A percentile compares a stretch with the other conserved stretches of the same genome.
Evolutionary conservation across 2,888 invertebrate species (phyloP).

Genomic region (Microctonus hyperodae): DNA sequence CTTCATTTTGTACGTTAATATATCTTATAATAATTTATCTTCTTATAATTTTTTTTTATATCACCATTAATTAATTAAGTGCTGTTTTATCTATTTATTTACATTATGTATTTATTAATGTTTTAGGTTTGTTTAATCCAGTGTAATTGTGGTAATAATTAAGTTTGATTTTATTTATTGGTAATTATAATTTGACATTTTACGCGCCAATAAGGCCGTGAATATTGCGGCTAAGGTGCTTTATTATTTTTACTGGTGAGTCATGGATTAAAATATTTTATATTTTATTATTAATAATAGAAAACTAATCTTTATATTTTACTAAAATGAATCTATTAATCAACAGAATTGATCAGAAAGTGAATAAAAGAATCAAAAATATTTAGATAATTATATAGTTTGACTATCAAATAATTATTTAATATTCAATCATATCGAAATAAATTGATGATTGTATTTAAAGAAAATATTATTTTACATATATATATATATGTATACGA

Average conservation of each 20-base stretch:
- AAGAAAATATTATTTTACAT: background rate
- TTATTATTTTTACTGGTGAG: slow-evolving; percentile 39
- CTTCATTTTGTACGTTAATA: background rate
- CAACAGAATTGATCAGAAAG: too few species aligned
- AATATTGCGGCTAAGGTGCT: slow-evolving; percentile 36
- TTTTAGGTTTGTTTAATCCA: background rate
- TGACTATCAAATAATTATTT: too few species aligned
- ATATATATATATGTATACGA: background rate
- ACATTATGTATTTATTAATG: background rate
- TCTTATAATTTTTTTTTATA: background rate
- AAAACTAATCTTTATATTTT: too few species aligned
- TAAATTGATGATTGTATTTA: background rate
- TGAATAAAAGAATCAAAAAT: too few species aligned
- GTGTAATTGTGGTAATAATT: background rate
- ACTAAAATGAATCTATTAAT: too few species aligned
- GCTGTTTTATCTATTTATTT: too few species aligned
- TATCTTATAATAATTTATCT: background rate
- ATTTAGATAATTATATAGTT: too few species aligned
- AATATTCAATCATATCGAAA: background rate
- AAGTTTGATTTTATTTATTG: background rate
- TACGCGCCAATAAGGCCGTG: slow-evolving; percentile 24
- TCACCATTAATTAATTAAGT: background rate
- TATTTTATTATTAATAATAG: too few species aligned
- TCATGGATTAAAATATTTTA: slow-evolving; percentile 38
- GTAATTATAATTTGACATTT: slow-evolving; percentile 13